These are phyloP conservation scores for Bettongia penicillata DNA, from an alignment of 2,113 vertebrate genomes.

Conservation along the genomic window DNA sequence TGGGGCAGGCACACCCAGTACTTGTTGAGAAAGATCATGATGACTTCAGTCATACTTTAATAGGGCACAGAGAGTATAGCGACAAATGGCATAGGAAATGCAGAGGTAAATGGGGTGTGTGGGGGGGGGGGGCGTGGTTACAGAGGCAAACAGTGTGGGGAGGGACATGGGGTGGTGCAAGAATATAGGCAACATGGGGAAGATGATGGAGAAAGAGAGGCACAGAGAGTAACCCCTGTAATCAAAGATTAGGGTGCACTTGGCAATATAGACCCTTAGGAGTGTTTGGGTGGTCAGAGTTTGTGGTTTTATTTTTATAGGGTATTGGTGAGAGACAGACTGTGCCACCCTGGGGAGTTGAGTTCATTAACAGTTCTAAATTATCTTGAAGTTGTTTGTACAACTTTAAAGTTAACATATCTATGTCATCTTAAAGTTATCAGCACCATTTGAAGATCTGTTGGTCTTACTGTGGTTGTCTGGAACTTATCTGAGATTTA, in stretches of 20 bases:
- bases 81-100: background rate
- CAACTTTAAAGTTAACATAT: background rate
- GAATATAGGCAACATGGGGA: background rate
- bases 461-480: background rate
- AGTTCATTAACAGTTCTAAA: background rate
- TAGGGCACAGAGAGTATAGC: background rate
- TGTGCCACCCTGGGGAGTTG: background rate
- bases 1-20: background rate
- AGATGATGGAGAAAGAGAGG: background rate
- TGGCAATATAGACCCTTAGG: too few species aligned
- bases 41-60: background rate
- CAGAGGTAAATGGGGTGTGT: background rate
- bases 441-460: background rate
- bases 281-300: background rate
- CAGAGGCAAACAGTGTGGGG: too few species aligned
- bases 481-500: background rate
- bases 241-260: too few species aligned
- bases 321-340: background rate
- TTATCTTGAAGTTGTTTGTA: background rate
- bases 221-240: too few species aligned
- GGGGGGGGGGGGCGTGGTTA: too few species aligned
- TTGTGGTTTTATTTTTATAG: background rate
- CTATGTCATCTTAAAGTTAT: background rate
- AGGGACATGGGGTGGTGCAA: background rate
- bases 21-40: background rate